Base-by-base conservation (phyloP, 2,888 invertebrate genomes). In the Chaitophorus viminalis region DNA sequence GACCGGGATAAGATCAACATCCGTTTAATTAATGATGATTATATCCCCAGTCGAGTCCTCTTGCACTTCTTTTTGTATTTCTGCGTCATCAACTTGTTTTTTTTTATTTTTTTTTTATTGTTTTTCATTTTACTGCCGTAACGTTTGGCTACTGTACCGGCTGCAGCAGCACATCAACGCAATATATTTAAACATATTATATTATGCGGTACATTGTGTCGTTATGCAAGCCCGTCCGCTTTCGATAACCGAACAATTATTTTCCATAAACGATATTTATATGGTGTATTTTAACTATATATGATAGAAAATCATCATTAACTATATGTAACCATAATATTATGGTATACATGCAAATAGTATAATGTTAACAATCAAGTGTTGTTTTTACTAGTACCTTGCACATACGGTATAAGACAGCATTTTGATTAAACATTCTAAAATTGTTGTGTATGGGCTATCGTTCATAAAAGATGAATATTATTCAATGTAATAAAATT, bases 21-120 rank as follows among this genome's bases (percentile, higher is more conserved):
- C 87, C 87, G 87, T 87, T 87, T 87, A 87, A 87, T 87, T 87
- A 87, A 87, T 87, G 87, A 87, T 75, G 87, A 87, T 87, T 87
- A 87, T 87, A 87, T 81, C 81, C n/a, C 87, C 81, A 65, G 86
- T 52, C 86, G 36, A 78, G 86, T 39, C 52, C 60, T 72, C 82
- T 76, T 79, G 68, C 31, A 78, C 65, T 79, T 87, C 74, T 60
- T 87, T 75, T 81, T 74, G 79, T 87, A 60, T 72, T n/a, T 82
- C 21, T 78, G 8, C 14, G 9, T 78, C 76, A 46, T 84, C 68
- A n/a, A 85, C 65, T 77, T 46, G 76, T 76, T 76, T 76, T 76
- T 18, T 36, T 74, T 21, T 18, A n/a, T 74, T 74, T 75, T 60
- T 65, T 65, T 83, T 29, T 75, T 85, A 77, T 85, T 68, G 68